phyloP scores from a whole-genome alignment of 2,113 vertebrate genomes.

The Parotia lawesii region DNA sequence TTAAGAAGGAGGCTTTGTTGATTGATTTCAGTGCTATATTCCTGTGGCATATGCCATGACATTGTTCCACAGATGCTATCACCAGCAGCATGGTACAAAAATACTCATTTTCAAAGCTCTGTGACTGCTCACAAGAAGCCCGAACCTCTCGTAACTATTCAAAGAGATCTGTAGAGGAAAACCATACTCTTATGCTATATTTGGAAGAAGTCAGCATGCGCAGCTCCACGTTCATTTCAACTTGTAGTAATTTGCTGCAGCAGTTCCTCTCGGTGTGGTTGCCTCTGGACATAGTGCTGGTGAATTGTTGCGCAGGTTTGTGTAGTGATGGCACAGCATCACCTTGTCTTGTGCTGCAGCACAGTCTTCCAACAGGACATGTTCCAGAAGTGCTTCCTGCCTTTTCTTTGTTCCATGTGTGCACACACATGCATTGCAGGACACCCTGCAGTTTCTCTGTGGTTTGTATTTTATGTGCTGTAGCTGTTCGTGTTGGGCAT shows the following conservation, averaged over 20 bases:
- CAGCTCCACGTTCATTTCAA: not conserved
- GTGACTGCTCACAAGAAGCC: conserved; percentile 38
- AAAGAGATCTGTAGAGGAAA: not conserved
- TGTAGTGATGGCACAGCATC: not conserved
- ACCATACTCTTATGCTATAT: not conserved
- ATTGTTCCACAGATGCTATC: conserved; percentile 32
- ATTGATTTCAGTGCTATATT: conserved; percentile 5
- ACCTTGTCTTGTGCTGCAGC: not conserved
- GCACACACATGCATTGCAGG: not conserved
- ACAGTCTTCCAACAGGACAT: not conserved
- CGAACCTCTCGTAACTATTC: not conserved
- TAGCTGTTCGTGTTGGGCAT: not conserved
- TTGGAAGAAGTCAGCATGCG: not conserved
- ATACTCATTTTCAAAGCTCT: not conserved
- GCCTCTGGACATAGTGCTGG: not conserved
- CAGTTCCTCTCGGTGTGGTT: not conserved
- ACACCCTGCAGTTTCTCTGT: not conserved
- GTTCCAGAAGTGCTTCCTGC: not conserved
- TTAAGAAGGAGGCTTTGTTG: not conserved
- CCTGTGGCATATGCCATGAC: conserved; percentile 3
- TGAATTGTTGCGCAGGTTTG: not conserved
- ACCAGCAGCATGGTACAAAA: not conserved
- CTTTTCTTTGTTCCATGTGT: not conserved
- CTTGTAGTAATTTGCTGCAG: not conserved
- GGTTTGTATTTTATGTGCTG: not conserved